Evolutionary conservation across 2,113 vertebrate species (phyloP).

Genomic region (Dendropsophus ebraccatus): DNA sequence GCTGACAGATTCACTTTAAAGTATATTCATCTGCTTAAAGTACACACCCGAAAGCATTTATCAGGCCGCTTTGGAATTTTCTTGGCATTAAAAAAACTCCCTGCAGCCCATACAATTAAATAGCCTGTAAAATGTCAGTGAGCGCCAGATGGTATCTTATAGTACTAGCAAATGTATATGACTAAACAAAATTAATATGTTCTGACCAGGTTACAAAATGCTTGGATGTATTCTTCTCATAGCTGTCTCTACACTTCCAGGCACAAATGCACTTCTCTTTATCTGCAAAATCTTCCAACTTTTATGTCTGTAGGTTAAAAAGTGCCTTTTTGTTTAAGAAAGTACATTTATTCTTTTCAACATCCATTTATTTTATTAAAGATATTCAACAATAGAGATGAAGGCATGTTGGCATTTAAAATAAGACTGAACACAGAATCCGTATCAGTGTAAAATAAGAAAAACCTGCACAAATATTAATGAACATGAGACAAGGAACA

Average conservation of each 20-base stretch:
- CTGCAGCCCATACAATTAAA: constrained; percentile 24
- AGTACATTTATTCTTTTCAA: too few species aligned
- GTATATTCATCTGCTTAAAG: neutral
- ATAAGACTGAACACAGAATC: too few species aligned
- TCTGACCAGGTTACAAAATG: constrained; percentile 7
- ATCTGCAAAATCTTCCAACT: constrained; percentile 16
- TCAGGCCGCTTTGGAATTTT: neutral
- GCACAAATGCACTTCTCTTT: neutral
- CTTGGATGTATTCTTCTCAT: constrained; percentile 21
- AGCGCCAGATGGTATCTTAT: constrained; percentile 35
- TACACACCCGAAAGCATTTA: neutral
- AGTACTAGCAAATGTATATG: neutral
- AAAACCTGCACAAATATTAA: too few species aligned
- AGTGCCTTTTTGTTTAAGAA: too few species aligned
- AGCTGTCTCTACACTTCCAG: neutral
- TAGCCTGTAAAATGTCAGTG: constrained; percentile 30
- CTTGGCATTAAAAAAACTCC: neutral
- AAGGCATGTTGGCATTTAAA: too few species aligned
- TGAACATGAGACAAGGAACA: too few species aligned
- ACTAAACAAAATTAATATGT: constrained; percentile 26
- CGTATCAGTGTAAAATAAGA: too few species aligned
- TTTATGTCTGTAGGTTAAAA: too few species aligned
- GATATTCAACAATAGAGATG: too few species aligned
- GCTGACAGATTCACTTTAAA: too few species aligned
- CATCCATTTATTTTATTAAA: too few species aligned